Base-by-base conservation (phyloP, 2,888 invertebrate species). In the Axea sp. region DNA sequence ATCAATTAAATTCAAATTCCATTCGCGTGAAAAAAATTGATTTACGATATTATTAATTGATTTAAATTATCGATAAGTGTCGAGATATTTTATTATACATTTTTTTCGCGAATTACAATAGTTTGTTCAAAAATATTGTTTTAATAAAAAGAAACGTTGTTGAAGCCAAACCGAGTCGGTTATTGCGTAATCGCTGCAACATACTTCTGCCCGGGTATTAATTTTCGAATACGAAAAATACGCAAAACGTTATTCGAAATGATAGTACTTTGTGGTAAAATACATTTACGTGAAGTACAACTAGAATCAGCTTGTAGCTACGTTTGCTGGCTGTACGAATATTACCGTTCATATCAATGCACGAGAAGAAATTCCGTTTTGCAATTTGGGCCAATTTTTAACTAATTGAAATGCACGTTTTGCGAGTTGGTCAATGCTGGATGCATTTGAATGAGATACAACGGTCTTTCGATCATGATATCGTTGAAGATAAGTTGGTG, bases 311-410 rank as follows among this genome's bases (percentile, higher is more conserved):
- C 26, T 45, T 15, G 30, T 31, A 22, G 41, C 19, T 35, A 19
- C 15, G 9, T 47, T 49, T 35, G 24, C 22, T 35, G 24, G 22
- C 9, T 33, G 14, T 14, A 9, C 11, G 14, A 62, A 39, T 39
- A 31, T 39, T 26, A 22, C 30, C 12, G 28, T 33, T 31, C 17
- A 17, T 33, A 45, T 43, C 14, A 43, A 4, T 30, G 30, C 60
- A 62, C 49, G 49, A 37, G 30, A 47, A 39, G 49, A 62, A 62
- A 62, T 49, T 47, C 60, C 60, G 26, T 62, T 30, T 49, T 30
- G 37, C 39, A 62, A 62, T 62, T 62, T 39, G 37, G 49, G 12
- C 33, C 37, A 60, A 60, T 60, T 60, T 59, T 60, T 35, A 60
- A 8, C 28, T 60, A 24, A 60, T 60, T 47, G 17, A 59, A 62